A percentile compares a stretch with the other conserved stretches of the same genome.
These are phyloP conservation scores for Paratrypauchen microcephalus DNA, from an alignment of 2,797 vertebrate species.

Conservation along the genomic window DNA sequence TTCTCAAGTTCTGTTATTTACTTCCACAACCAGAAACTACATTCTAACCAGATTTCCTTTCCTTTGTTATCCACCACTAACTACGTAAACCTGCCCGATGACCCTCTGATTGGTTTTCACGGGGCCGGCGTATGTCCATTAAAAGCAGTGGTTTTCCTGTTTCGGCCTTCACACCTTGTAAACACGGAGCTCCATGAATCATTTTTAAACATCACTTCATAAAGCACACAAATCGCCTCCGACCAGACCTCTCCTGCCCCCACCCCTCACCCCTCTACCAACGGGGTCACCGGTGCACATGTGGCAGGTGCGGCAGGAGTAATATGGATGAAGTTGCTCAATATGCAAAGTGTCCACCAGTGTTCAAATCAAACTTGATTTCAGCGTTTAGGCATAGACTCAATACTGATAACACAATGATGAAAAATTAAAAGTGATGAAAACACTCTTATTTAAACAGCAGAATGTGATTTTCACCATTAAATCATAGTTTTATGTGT, in stretches of 20 bases:
- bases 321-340: not conserved
- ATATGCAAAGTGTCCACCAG: too few species aligned
- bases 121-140: not conserved
- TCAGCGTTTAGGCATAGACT: too few species aligned
- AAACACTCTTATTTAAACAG: too few species aligned
- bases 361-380: too few species aligned
- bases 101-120: not conserved
- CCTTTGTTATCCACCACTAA: not conserved
- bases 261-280: not conserved
- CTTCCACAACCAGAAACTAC: not conserved
- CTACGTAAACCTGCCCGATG: not conserved
- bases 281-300: constrained; percentile 34
- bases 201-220: constrained; percentile 24
- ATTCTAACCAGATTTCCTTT: not conserved
- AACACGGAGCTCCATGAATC: constrained; percentile 29
- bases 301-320: constrained; percentile 54
- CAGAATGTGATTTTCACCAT: too few species aligned
- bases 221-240: constrained; percentile 3
- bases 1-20: not conserved
- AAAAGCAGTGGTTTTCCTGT: not conserved
- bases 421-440: too few species aligned
- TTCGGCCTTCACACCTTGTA: constrained; percentile 31
- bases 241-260: constrained; percentile 21
- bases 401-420: too few species aligned
- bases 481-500: too few species aligned